Conservation (phyloP, 2,888 invertebrate genomes). For the Caenorhabditis zanzibari region DNA sequence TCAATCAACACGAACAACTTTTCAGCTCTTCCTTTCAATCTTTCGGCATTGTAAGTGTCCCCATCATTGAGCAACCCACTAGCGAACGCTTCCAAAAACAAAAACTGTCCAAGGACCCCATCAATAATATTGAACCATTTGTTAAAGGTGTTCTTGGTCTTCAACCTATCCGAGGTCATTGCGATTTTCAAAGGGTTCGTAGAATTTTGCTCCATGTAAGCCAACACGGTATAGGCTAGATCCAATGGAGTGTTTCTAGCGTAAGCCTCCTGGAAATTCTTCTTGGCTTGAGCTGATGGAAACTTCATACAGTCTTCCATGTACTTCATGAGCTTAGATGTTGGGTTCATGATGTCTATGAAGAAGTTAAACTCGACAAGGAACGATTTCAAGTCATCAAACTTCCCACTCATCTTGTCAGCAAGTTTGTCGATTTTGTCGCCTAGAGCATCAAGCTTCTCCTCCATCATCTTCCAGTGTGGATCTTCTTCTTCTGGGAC, state of each 20-base stretch:
- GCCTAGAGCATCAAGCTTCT: no score
- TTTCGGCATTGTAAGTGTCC: background rate
- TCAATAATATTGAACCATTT: constrained; percentile 9
- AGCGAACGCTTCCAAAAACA: background rate
- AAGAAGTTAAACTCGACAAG: constrained; percentile 4
- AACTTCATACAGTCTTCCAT: constrained; percentile 1
- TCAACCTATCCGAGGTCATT: background rate
- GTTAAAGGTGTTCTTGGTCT: background rate
- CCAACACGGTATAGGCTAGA: background rate
- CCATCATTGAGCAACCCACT: background rate
- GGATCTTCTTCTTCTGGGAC: no score
- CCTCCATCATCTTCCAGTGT: no score
- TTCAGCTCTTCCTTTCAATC: background rate
- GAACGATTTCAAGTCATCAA: constrained; percentile 27
- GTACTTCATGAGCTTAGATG: background rate
- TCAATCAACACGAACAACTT: background rate
- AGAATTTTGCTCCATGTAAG: background rate
- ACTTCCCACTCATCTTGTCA: constrained; percentile 5
- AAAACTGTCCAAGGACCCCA: background rate
- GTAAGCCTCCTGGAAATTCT: constrained; percentile 1
- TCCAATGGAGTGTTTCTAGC: background rate
- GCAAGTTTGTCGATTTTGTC: background rate
- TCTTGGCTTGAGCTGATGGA: background rate
- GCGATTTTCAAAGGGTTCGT: constrained; percentile 6
- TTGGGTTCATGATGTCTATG: background rate